Conservation (phyloP, 2,797 vertebrate genomes). For the Lepus townsendii region DNA sequence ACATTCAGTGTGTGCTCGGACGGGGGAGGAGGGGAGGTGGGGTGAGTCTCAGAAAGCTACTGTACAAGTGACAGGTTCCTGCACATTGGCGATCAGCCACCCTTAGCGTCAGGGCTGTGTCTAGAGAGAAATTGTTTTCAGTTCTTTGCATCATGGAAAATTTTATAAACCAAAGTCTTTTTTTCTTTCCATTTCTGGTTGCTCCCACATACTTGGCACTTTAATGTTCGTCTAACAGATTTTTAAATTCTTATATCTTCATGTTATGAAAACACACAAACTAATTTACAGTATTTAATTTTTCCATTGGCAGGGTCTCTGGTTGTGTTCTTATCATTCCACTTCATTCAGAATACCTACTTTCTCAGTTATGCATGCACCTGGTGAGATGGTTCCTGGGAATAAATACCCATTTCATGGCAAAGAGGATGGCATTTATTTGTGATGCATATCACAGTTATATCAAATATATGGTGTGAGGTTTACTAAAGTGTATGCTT, state of each 20-base stretch:
- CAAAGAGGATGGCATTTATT: background rate
- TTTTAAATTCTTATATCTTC: conserved; percentile 12
- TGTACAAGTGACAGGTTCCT: conserved; percentile 51
- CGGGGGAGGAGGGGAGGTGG: background rate
- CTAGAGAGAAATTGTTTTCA: conserved; percentile 68
- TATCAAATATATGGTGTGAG: conserved; percentile 29
- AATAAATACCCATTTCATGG: background rate
- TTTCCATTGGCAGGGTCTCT: background rate
- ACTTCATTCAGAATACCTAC: background rate
- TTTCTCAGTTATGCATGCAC: background rate
- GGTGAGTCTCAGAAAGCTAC: conserved; percentile 57
- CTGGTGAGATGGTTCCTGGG: background rate
- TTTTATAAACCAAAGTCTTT: conserved; percentile 66
- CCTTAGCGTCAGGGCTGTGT: conserved; percentile 51
- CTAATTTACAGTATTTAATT: conserved; percentile 39
- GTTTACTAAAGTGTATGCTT: conserved; percentile 53
- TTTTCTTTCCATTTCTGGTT: conserved; percentile 28
- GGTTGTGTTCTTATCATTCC: background rate
- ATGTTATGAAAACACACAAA: conserved; percentile 67
- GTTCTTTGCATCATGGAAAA: conserved; percentile 82
- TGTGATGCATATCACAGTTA: background rate
- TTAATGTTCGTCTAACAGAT: conserved; percentile 56
- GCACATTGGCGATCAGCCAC: conserved; percentile 65
- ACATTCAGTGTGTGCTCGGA: background rate
- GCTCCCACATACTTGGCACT: conserved; percentile 71